Conservation (phyloP, 2,113 vertebrate genomes). For the Penelope pileata region DNA sequence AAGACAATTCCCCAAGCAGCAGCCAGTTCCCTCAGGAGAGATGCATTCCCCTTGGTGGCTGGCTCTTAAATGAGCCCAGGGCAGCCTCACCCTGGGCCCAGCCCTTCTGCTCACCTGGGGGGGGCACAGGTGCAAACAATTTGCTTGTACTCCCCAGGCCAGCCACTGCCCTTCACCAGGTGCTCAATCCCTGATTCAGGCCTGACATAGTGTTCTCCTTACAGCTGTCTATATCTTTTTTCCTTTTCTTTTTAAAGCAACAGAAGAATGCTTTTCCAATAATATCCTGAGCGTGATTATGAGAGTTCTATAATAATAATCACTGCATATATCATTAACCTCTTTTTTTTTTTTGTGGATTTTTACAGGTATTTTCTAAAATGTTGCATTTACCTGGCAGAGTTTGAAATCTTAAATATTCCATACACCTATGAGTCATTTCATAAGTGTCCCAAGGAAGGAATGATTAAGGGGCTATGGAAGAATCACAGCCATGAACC, state of each 20-base stretch:
- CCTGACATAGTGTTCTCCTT: too few species aligned
- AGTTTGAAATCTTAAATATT: slow-evolving; percentile 91
- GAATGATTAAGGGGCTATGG: slow-evolving; percentile 96
- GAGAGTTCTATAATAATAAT: neutral
- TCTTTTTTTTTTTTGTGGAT: neutral
- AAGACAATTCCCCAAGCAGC: too few species aligned
- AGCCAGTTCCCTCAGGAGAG: too few species aligned
- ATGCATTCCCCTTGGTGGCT: too few species aligned
- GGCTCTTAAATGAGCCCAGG: too few species aligned
- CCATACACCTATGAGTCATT: slow-evolving; percentile 92
- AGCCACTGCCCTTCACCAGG: too few species aligned
- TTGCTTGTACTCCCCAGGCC: too few species aligned
- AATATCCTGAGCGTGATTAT: neutral
- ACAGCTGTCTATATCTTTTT: neutral
- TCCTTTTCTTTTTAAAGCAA: neutral
- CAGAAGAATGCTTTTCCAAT: neutral
- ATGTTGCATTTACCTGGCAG: slow-evolving; percentile 88
- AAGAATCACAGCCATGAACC: slow-evolving; percentile 96
- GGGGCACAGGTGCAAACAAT: too few species aligned
- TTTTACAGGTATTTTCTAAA: slow-evolving; percentile 86
- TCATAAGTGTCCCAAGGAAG: slow-evolving; percentile 91
- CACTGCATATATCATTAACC: neutral
- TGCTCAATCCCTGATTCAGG: too few species aligned
- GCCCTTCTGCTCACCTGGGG: too few species aligned
- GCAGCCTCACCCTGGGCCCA: too few species aligned